Percentiles rank a stretch among this genome's conserved stretches.
Conservation (phyloP, 2,113 vertebrate species). For the Aix galericulata region DNA sequence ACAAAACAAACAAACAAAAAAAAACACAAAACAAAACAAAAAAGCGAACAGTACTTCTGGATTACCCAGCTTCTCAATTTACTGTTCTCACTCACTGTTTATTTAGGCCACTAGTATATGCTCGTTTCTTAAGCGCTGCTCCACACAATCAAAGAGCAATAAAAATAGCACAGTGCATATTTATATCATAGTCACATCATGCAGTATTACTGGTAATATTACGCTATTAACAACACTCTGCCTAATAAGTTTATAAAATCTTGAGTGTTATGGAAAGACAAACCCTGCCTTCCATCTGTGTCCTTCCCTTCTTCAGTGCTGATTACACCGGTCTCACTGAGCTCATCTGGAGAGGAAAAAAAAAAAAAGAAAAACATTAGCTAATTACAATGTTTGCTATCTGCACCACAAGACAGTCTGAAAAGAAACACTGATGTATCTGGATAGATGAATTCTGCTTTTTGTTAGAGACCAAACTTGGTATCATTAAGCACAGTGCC, state of each 20-base stretch:
- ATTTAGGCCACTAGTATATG: background rate
- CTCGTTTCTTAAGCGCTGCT: background rate
- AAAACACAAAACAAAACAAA: background rate
- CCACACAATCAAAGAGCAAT: background rate
- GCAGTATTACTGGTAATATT: background rate
- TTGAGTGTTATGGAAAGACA: background rate
- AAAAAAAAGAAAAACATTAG: background rate
- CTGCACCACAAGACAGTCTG: background rate
- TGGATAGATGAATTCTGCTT: background rate
- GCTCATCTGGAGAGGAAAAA: background rate
- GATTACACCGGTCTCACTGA: background rate
- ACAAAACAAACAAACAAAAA: background rate
- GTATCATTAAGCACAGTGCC: background rate
- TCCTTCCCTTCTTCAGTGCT: background rate
- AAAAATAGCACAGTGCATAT: background rate
- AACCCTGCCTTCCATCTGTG: background rate
- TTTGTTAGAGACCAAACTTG: background rate
- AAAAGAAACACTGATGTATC: background rate
- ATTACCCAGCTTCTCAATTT: background rate
- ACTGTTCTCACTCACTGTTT: background rate
- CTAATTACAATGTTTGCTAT: background rate
- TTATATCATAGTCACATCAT: background rate
- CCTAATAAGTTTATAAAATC: background rate
- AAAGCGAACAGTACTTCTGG: background rate
- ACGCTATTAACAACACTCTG: background rate